Conservation (phyloP, 1,140 invertebrate genomes). For the Dysdera silvatica region DNA sequence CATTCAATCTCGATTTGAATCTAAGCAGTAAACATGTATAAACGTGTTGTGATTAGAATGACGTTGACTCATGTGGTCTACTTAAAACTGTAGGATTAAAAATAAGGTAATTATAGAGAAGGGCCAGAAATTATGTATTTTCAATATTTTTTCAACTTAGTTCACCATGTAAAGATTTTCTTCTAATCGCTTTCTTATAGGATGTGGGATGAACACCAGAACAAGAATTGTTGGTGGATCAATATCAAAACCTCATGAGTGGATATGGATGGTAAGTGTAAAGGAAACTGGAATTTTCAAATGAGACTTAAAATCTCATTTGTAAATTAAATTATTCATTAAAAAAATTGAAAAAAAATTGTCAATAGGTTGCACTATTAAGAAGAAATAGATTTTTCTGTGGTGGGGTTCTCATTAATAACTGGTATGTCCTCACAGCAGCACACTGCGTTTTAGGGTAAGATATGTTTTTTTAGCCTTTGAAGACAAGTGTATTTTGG, state of each 20-base stretch:
- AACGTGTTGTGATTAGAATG: too few relatives aligned
- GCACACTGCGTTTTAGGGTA: conserved; percentile 52
- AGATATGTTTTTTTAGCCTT: background rate
- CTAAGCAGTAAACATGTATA: too few relatives aligned
- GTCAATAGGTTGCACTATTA: conserved; percentile 15
- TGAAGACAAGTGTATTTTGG: background rate
- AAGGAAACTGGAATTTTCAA: background rate
- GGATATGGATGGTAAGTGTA: conserved; percentile 36
- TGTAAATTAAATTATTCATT: background rate
- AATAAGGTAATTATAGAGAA: background rate
- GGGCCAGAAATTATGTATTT: background rate
- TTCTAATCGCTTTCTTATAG: background rate
- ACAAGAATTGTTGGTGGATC: conserved; percentile 34
- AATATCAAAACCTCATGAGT: conserved; percentile 33
- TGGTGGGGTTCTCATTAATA: conserved; percentile 56
- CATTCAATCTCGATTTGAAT: too few relatives aligned
- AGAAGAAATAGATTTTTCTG: conserved; percentile 49
- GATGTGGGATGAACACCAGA: conserved; percentile 7
- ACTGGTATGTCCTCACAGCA: conserved; percentile 56
- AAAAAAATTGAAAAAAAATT: background rate
- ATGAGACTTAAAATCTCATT: background rate
- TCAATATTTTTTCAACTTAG: background rate
- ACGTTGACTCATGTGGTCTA: too few relatives aligned
- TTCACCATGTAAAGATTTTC: too few relatives aligned
- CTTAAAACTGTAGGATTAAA: background rate